A percentile compares a stretch with the other conserved stretches of the same genome.
Evolutionary conservation across 2,113 vertebrate species (phyloP).

Genomic region (Manacus vitellinus): DNA sequence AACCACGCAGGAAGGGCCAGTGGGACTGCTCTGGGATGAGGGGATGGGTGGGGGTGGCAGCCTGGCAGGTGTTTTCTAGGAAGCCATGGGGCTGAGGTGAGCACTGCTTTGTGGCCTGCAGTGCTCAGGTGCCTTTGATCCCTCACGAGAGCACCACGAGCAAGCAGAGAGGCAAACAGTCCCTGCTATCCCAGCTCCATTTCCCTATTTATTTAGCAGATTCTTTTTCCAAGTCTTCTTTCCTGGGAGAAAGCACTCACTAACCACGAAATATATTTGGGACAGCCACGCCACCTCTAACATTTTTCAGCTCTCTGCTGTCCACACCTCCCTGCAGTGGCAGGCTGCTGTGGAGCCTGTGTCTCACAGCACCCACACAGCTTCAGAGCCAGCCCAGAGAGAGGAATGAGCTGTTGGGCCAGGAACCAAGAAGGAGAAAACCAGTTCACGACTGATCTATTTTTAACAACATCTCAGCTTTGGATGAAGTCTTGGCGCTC

Average conservation of each 20-base stretch:
- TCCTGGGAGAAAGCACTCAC: neutral
- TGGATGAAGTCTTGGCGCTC: slow-evolving; percentile 1
- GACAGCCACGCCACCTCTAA: neutral
- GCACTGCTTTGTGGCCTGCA: neutral
- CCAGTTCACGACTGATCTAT: slow-evolving; percentile 1
- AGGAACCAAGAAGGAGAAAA: slow-evolving; percentile 41
- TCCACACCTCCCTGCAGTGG: neutral
- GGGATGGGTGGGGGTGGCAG: neutral
- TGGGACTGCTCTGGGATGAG: accelerated
- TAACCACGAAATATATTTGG: neutral
- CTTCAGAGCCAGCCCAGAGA: slow-evolving; percentile 34
- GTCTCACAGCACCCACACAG: neutral
- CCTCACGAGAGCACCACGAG: neutral
- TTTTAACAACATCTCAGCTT: slow-evolving; percentile 52
- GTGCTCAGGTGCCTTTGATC: no score
- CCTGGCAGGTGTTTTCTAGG: neutral
- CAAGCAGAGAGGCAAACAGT: neutral
- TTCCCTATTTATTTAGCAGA: neutral
- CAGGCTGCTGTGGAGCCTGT: neutral
- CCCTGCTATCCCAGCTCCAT: neutral
- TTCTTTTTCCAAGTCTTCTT: neutral
- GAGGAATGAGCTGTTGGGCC: slow-evolving; percentile 38
- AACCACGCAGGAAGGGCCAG: accelerated
- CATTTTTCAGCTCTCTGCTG: neutral
- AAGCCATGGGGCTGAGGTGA: accelerated